A percentile compares a stretch with the other conserved stretches of the same genome.
Conservation (phyloP, 2,797 vertebrate genomes). For the Eleutherodactylus coqui region DNA sequence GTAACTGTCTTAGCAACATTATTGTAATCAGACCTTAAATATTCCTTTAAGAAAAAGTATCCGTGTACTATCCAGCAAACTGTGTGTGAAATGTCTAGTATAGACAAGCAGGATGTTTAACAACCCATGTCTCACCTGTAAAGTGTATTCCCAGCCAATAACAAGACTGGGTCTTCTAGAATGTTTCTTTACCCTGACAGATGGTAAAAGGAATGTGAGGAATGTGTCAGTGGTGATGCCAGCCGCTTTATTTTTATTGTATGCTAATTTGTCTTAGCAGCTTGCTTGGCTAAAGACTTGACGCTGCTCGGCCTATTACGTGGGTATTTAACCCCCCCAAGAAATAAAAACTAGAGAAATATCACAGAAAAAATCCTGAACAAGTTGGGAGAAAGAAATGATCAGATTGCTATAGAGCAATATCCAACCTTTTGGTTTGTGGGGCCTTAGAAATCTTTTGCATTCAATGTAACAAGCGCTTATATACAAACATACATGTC, state of each 20-base stretch:
- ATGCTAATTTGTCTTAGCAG: conserved; percentile 61
- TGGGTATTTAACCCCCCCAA: conserved; percentile 39
- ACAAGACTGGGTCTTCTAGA: conserved; percentile 18
- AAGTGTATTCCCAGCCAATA: conserved; percentile 35
- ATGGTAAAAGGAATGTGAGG: conserved; percentile 47
- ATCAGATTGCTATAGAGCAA: background rate
- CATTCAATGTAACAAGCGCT: too few relatives aligned
- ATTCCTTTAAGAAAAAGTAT: too few relatives aligned
- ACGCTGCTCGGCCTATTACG: background rate
- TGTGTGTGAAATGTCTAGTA: background rate
- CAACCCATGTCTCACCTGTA: conserved; percentile 47
- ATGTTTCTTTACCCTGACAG: conserved; percentile 53
- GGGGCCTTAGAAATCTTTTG: too few relatives aligned
- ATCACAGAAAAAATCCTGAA: background rate
- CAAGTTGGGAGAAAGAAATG: background rate
- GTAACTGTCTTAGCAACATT: too few relatives aligned
- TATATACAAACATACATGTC: too few relatives aligned
- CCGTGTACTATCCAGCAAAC: background rate
- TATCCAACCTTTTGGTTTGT: too few relatives aligned
- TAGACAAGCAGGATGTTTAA: conserved; percentile 14
- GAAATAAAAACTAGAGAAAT: background rate
- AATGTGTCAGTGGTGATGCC: conserved; percentile 55
- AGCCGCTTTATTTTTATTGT: conserved; percentile 60
- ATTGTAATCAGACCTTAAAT: too few relatives aligned
- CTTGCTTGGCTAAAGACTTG: conserved; percentile 54